Percentiles rank a stretch among this genome's conserved stretches.
Evolutionary conservation across 2,797 vertebrate genomes (phyloP).

Genomic region (Tachyglossus aculeatus): DNA sequence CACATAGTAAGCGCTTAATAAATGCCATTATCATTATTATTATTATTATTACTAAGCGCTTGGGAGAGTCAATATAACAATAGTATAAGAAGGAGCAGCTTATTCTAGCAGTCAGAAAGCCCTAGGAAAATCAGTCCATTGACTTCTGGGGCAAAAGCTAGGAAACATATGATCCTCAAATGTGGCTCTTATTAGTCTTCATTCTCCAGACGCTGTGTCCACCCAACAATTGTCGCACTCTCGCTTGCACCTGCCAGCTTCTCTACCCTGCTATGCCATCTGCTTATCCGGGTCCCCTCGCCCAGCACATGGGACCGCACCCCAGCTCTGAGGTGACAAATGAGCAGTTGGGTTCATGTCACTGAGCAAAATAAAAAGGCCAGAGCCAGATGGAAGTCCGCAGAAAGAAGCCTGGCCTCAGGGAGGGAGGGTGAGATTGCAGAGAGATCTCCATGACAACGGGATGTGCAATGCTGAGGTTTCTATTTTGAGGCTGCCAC

Average conservation of each 20-base stretch:
- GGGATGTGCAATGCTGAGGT: constrained; percentile 48
- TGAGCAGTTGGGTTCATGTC: constrained; percentile 73
- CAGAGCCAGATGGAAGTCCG: constrained; percentile 72
- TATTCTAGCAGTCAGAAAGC: no score
- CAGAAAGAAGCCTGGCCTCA: constrained; percentile 29
- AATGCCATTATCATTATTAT: no score
- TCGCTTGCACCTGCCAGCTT: constrained; percentile 65
- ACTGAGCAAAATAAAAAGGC: constrained; percentile 51
- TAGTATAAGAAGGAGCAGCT: no score
- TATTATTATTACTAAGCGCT: no score
- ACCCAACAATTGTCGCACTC: constrained; percentile 23
- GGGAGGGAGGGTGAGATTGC: constrained; percentile 32
- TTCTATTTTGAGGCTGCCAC: constrained; percentile 60
- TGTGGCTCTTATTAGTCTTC: constrained; percentile 35
- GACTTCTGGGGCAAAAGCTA: no score
- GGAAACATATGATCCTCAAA: not conserved
- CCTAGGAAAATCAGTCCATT: no score
- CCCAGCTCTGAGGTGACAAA: constrained; percentile 69
- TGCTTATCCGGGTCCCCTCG: constrained; percentile 49
- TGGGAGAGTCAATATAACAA: no score
- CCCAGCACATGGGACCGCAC: constrained; percentile 16
- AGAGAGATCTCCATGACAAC: constrained; percentile 72
- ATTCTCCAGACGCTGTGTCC: constrained; percentile 28
- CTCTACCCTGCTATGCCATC: constrained; percentile 52
- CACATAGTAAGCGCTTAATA: no score